These are phyloP conservation scores for Ophiothrix spiculata DNA, from an alignment of 35 echinoderm and acorn worm species.

Conservation along the genomic window DNA sequence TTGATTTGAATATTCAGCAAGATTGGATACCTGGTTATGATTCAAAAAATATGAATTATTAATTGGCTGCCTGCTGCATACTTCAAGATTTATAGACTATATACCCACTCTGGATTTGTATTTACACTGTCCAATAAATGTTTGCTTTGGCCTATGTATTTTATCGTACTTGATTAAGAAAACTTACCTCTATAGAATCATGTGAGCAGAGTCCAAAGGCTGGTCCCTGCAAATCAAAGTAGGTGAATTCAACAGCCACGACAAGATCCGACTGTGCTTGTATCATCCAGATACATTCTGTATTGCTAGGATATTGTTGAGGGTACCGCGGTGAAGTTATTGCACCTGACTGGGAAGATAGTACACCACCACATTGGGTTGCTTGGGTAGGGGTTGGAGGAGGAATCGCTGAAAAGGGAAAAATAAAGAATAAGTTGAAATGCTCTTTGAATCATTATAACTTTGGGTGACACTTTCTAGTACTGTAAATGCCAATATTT, in stretches of 20 bases:
- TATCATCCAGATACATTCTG: not conserved
- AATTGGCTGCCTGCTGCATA: no score
- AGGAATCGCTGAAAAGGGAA: not conserved
- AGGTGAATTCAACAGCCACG: not conserved
- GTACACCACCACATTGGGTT: not conserved
- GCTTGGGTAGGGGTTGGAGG: not conserved
- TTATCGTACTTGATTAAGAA: not conserved
- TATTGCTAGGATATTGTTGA: not conserved
- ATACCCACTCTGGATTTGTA: no score
- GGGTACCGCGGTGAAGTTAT: not conserved
- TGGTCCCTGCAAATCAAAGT: not conserved
- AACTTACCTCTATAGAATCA: not conserved
- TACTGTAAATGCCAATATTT: no score
- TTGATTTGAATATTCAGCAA: no score
- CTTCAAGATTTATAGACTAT: no score
- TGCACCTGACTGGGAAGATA: not conserved
- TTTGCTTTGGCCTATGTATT: no score
- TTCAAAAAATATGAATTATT: no score
- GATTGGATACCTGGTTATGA: no score
- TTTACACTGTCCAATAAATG: no score
- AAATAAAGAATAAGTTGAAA: not conserved
- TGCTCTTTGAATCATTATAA: no score
- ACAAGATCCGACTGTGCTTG: not conserved
- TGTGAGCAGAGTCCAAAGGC: not conserved
- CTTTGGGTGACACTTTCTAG: no score